phyloP scores from a whole-genome alignment of 1,140 invertebrate species.

The Uloborus diversus region DNA sequence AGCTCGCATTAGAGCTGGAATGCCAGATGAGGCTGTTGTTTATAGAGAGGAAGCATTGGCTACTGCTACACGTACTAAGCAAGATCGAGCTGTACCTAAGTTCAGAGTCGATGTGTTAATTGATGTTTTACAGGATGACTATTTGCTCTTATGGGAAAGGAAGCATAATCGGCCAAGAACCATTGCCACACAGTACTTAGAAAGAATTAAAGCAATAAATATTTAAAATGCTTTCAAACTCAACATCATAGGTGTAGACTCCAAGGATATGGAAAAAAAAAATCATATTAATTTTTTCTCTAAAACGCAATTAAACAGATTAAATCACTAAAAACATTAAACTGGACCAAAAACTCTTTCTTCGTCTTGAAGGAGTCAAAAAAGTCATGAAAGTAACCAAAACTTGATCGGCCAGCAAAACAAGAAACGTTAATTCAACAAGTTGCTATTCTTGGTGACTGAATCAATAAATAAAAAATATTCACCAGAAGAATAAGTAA shows the following conservation, averaged over 20 bases:
- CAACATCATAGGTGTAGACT: neutral
- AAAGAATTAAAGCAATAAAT: conserved; percentile 45
- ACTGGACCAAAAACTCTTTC: too few relatives aligned
- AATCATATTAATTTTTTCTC: too few relatives aligned
- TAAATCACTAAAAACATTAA: too few relatives aligned
- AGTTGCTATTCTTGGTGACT: too few relatives aligned
- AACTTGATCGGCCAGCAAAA: too few relatives aligned
- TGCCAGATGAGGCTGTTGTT: neutral
- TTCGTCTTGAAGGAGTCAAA: too few relatives aligned
- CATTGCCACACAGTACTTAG: conserved; percentile 32
- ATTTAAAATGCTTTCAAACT: neutral
- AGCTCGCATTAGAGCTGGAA: neutral
- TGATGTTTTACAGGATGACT: conserved; percentile 11
- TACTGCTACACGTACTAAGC: conserved; percentile 24
- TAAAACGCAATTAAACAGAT: too few relatives aligned
- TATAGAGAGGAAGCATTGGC: conserved; percentile 29
- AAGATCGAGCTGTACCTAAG: neutral
- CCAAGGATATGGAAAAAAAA: too few relatives aligned
- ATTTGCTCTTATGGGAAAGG: conserved; percentile 21
- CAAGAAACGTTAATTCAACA: too few relatives aligned
- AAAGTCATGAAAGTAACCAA: too few relatives aligned
- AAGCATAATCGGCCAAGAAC: conserved; percentile 43
- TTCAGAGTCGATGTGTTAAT: neutral
- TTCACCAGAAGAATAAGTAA: too few relatives aligned
- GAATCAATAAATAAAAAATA: too few relatives aligned